Evolutionary conservation across 1,140 invertebrate species (phyloP).

Genomic region (Dreissena polymorpha): DNA sequence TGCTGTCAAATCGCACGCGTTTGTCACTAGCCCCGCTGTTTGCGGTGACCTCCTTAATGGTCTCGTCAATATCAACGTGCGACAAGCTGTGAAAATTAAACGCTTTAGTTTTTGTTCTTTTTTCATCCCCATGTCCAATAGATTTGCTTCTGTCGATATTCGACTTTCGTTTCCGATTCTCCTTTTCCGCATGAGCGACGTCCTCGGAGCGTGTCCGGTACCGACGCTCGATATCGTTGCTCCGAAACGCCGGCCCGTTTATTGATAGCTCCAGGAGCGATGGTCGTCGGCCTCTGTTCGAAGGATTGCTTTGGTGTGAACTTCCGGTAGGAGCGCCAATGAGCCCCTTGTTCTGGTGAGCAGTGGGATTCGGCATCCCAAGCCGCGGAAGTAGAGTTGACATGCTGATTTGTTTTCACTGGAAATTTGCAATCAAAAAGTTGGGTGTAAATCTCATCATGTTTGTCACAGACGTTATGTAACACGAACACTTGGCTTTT

Average conservation of each 20-base stretch:
- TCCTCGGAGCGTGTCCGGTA: constrained; percentile 40
- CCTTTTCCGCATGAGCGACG: constrained; percentile 6
- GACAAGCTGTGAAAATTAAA: too few relatives aligned
- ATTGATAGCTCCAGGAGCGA: constrained; percentile 42
- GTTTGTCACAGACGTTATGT: too few relatives aligned
- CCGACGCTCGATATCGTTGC: neutral
- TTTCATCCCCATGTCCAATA: neutral
- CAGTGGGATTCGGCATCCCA: neutral
- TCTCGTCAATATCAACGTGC: neutral
- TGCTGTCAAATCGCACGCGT: constrained; percentile 41
- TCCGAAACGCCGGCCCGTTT: constrained; percentile 17
- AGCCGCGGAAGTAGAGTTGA: neutral
- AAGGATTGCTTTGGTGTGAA: neutral
- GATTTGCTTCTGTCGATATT: constrained; percentile 24
- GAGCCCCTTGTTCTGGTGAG: neutral
- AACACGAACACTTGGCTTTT: too few relatives aligned
- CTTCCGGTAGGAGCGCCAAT: neutral
- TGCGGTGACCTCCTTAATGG: neutral
- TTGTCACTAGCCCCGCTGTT: neutral
- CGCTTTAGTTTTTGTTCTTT: neutral
- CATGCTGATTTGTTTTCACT: too few relatives aligned
- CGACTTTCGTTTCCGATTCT: constrained; percentile 1
- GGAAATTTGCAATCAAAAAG: too few relatives aligned
- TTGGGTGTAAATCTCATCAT: too few relatives aligned
- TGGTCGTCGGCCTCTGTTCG: neutral